Base-by-base conservation (phyloP, 2,888 invertebrate species). In the Euplexia lucipara region DNA sequence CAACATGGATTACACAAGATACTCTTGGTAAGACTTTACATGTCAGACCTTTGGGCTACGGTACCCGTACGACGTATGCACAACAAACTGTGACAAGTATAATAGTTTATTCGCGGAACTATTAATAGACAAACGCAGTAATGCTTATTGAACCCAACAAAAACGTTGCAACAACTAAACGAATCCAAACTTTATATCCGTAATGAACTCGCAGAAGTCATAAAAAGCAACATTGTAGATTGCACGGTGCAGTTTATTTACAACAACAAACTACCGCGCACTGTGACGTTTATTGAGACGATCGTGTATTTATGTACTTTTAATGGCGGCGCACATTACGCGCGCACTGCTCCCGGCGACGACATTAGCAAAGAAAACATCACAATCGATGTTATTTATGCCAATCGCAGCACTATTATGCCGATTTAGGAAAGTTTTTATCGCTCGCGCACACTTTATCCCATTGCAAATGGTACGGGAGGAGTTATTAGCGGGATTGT, bases 321-420 rank as follows among this genome's bases (percentile, higher is more conserved):
- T 95, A 95, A 94, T 94, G 95, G 91, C 87, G 70, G 84, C 79
- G 88, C 90, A 92, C 94, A 94, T 95, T 95, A 95, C 90, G 86
- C 82, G 81, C 72, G 75, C 75, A 63, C 70, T 83, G 82, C 75
- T 70, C 75, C 63, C 76, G 82, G 66, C 81, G 78, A 70, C 81
- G 79, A 82, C 82, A 78, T 79, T 81, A 81, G 75, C 79, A 81
- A 91, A 89, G 90, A 90, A 90, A 91, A 91, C 90, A 90, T 91
- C 89, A 91, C 91, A 89, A 91, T 90, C 87, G 83, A 75, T 80
- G 88, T 89, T 91, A 90, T 92, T 90, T 91, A 92, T 88, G 83
- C 84, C 83, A 75, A 81, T 81, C 66, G 80, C 12, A 53, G 45
- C 51, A 75, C 80, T 82, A 77, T 81, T 77, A 69, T 60, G 62